These are phyloP conservation scores for Romanogobio albipinnatus DNA, from an alignment of 2,113 vertebrate genomes.

Conservation along the genomic window DNA sequence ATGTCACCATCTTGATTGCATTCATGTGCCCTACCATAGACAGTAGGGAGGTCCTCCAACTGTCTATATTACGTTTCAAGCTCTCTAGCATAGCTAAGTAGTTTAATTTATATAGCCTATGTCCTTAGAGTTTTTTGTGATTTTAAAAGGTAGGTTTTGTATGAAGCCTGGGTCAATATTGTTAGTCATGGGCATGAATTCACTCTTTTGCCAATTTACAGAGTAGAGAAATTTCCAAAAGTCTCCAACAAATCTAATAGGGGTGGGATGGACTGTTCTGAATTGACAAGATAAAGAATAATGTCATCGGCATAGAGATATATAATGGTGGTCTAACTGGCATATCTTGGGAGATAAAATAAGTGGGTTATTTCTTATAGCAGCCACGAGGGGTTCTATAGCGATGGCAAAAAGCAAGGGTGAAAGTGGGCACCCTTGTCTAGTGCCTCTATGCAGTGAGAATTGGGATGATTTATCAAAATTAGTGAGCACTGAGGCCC, in stretches of 20 bases:
- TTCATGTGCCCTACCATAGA: not conserved
- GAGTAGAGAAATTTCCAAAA: not conserved
- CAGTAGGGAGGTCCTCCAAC: not conserved
- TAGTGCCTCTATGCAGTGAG: not conserved
- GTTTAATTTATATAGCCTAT: not conserved
- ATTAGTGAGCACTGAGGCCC: not conserved
- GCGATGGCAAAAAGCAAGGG: not conserved
- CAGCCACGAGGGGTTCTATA: not conserved
- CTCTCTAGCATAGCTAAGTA: not conserved
- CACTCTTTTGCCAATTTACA: not conserved
- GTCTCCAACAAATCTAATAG: not conserved
- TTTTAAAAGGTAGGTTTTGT: not conserved
- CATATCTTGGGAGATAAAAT: too few species aligned
- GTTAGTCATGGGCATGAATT: not conserved
- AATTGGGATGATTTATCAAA: not conserved
- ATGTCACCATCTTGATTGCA: not conserved
- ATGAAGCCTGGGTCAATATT: not conserved
- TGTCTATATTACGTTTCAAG: not conserved
- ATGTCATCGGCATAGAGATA: not conserved
- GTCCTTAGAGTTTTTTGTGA: not conserved
- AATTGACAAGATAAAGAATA: not conserved
- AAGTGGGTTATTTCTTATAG: not conserved
- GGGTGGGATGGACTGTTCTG: not conserved
- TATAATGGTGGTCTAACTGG: too few species aligned
- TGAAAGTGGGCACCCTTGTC: not conserved